A percentile compares a stretch with the other conserved stretches of the same genome.
Conservation (phyloP, 2,113 vertebrate genomes). For the Peromyscus californicus region DNA sequence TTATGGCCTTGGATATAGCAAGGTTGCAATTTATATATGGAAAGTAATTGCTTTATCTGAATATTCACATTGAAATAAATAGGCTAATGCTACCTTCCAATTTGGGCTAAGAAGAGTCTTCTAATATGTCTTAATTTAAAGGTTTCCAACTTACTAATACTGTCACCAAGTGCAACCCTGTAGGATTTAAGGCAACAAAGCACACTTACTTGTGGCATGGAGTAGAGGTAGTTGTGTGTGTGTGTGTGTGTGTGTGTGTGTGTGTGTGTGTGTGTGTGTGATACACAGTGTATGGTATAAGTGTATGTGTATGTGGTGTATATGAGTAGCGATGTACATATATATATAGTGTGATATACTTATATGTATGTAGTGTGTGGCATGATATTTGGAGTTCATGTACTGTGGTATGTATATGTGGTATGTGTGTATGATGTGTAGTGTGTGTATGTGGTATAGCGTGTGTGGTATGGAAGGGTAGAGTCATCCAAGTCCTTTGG, state of each 20-base stretch:
- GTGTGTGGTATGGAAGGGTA: background rate
- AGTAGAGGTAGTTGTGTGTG: background rate
- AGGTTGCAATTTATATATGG: background rate
- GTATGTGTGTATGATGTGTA: too few relatives aligned
- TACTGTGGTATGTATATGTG: background rate
- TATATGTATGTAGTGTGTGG: background rate
- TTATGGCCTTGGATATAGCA: background rate
- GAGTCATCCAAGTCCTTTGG: background rate
- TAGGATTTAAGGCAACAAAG: background rate
- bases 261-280: background rate
- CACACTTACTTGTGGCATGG: background rate
- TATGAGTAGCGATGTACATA: background rate
- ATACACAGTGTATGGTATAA: background rate
- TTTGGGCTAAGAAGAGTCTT: slow-evolving; percentile 36
- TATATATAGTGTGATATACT: background rate
- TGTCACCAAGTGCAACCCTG: background rate
- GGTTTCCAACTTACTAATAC: background rate
- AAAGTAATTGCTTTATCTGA: background rate
- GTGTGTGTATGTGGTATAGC: background rate
- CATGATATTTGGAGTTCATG: background rate
- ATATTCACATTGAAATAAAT: background rate
- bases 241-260: background rate
- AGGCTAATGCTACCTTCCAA: background rate
- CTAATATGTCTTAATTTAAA: slow-evolving; percentile 23
- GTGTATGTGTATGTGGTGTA: background rate